Base-by-base conservation (phyloP, 1,140 invertebrate species). In the Limonius californicus region DNA sequence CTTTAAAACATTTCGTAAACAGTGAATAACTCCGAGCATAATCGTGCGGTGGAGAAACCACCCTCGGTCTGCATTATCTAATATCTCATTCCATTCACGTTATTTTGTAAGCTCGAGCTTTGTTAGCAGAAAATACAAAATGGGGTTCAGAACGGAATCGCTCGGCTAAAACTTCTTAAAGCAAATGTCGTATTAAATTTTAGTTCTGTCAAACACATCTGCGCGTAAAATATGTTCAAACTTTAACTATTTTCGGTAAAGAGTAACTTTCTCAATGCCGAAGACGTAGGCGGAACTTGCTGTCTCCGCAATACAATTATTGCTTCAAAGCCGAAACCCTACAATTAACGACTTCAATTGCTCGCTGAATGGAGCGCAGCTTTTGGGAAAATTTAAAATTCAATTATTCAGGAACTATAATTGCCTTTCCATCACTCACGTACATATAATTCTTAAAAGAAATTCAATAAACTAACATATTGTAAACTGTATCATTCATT, bases 31-130 rank as follows among this genome's bases (percentile, higher is more conserved):
- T 12, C 11, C 35, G 35, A 39, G 35, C n/a, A 39, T 39, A 39
- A 39, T 39, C 35, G n/a, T 39, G 35, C 35, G 35, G 35, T 14
- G 35, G 35, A 39, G 35, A 39, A 9, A 39, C 35, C n/a, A 39
- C 35, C 35, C 35, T 39, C 35, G 35, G 8, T n/a, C 35, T 39
- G 35, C n/a, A 39, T 39, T 39, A 39, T 39, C 35, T 62, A 60
- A 60, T 66, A 62, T 60, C 58, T 60, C 27, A 65, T 65, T 66
- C 64, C 47, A 20, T 50, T 56, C 64, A 63, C 60, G 64, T 66
- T 66, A 66, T 66, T 66, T 66, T 66, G 61, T 66, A 66, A 66
- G 64, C 64, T 59, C 64, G 60, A 63, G 61, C 64, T 63, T 63
- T 63, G 64, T 63, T 57, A 63, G 64, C 53, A 56, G 53, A 61